Evolutionary conservation across 2,797 vertebrate genomes (phyloP), one percentile per base, ranked within the genome.

Genomic region (Smutsia gigantea): DNA sequence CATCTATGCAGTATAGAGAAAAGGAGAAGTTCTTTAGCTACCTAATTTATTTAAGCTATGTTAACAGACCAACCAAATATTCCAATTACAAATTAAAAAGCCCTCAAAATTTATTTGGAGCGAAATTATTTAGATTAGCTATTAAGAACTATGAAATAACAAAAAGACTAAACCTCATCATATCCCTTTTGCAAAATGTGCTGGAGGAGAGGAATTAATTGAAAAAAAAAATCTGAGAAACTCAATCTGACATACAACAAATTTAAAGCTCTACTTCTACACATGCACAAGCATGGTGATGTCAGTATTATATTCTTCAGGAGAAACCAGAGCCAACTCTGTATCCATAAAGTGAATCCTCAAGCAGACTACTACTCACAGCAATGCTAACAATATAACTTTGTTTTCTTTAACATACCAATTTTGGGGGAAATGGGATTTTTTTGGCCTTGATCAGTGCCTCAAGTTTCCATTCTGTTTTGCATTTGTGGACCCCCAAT

Each of bases 41-140:
- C 25, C 37, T 53, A 55, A 68, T 81, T 79, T 94, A 77, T 91
- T 92, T 78, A 64, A 82, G 17, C 14, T 92, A 39, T 64, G 18
- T 92, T 93, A 68, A 86, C 12, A 77, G 69, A 34, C 25, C 21
- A 93, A 64, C 34, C 53, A 71, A 77, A 88, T 75, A 86, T 86
- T 94, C 95, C 19, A 91, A 59, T 39, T 75, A 86, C n/a, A 87
- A 90, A 87, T 92, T 92, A 4, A 71, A 96, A 78, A 84, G 13
- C 6, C 51, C 71, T 42, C 23, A 27, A 78, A 93, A 25, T 95
- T 55, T 85, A 88, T 87, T 37, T 89, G 19, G 17, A 66, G 53
- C 55, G 39, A 83, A 83, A 92, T 66, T 63, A 86, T 90, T 94
- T 84, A 66, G 14, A 88, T 93, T 83, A 64, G 57, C 18, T 79